These are phyloP conservation scores for Coptodon bakossiorum DNA, from an alignment of 2,113 vertebrate genomes.

Conservation along the genomic window DNA sequence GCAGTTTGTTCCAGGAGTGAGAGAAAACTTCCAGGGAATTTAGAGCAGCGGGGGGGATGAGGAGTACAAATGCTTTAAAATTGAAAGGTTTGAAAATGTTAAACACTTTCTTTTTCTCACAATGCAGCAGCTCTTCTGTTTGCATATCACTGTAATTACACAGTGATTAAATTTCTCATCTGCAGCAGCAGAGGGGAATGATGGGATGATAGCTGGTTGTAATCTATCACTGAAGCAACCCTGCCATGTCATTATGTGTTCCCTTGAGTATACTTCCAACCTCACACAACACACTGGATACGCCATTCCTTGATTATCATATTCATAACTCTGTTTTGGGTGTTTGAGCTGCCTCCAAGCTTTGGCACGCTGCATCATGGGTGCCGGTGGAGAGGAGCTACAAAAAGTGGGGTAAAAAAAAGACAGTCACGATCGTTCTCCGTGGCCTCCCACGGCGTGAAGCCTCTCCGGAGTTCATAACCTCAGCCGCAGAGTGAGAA, in stretches of 20 bases:
- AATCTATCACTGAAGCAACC: neutral
- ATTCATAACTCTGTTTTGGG: slow-evolving; percentile 38
- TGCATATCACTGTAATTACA: neutral
- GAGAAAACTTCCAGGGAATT: neutral
- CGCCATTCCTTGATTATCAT: slow-evolving; percentile 26
- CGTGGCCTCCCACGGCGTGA: neutral
- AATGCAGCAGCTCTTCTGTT: neutral
- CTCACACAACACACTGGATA: slow-evolving; percentile 6
- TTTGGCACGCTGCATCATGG: neutral
- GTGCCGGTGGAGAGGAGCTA: neutral
- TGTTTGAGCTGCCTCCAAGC: neutral
- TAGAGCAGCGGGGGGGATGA: neutral
- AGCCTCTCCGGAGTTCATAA: slow-evolving; percentile 16
- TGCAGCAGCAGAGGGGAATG: neutral
- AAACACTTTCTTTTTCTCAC: neutral
- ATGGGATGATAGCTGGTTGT: neutral
- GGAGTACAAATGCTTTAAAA: neutral
- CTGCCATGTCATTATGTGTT: slow-evolving; percentile 13
- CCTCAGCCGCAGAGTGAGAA: neutral
- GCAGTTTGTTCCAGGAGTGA: neutral
- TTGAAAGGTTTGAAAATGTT: neutral
- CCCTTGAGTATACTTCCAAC: neutral
- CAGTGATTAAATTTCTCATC: neutral
- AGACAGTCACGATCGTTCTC: neutral
- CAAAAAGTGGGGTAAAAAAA: neutral